These are phyloP conservation scores for Drosophila repletoides DNA, from an alignment of 1,140 invertebrate genomes.

Conservation along the genomic window DNA sequence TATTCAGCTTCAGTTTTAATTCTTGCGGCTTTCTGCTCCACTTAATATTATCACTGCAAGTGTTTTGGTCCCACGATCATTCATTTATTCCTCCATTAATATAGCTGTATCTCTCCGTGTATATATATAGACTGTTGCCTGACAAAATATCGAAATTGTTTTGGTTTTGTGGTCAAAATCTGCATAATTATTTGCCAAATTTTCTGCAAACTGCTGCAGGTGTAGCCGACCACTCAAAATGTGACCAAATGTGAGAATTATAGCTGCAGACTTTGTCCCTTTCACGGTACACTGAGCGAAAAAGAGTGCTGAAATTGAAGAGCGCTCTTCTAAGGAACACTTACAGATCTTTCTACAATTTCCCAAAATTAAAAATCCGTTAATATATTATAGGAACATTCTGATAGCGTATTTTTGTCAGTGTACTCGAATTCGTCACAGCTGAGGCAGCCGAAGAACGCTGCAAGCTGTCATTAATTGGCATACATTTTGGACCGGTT, in stretches of 20 bases:
- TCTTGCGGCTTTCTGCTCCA: conserved; percentile 40
- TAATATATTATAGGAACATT: too few species aligned
- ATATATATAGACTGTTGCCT: conserved; percentile 4
- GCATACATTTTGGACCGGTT: conserved; percentile 53
- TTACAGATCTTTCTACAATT: too few species aligned
- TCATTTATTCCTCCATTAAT: not conserved
- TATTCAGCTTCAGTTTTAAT: conserved; percentile 20
- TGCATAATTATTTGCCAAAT: conserved; percentile 66
- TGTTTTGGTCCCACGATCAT: conserved; percentile 13
- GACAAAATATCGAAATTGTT: conserved; percentile 28
- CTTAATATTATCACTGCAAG: not conserved
- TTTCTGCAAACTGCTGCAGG: conserved; percentile 62
- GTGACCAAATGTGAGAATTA: not conserved
- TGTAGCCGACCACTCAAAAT: conserved; percentile 22
- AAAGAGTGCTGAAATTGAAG: too few species aligned
- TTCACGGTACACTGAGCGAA: too few species aligned
- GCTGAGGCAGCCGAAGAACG: conserved; percentile 38
- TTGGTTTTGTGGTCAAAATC: conserved; percentile 64
- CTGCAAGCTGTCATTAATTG: conserved; percentile 62
- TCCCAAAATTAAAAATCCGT: too few species aligned
- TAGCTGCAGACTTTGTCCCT: not conserved
- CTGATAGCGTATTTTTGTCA: too few species aligned
- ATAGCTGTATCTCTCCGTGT: too few species aligned
- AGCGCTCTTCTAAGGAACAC: too few species aligned
- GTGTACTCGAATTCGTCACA: conserved; percentile 65